Base-by-base conservation (phyloP, 1,140 invertebrate genomes). In the Drosophila tropicalis region DNA sequence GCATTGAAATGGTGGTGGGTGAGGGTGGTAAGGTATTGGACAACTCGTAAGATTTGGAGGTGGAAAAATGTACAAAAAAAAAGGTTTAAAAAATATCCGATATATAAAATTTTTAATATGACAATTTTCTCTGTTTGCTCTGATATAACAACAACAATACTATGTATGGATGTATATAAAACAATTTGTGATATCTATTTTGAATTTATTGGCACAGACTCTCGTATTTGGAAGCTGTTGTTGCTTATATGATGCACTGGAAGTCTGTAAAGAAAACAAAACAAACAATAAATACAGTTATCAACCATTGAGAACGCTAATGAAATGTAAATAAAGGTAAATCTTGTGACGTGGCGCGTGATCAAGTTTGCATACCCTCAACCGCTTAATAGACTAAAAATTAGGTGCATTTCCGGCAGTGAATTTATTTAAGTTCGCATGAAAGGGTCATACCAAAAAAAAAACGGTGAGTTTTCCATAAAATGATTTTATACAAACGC, bases 241-340 rank as follows among this genome's bases (percentile, higher is more conserved):
- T 70, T 47, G 41, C 6, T 47, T 15, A 3, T 71, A 77, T 62
- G 73, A 57, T 77, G 68, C 62, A 67, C 57, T 77, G 75, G 75
- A 77, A 71, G 74, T 77, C 75, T 77, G 75, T 1, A 77, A 77
- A 40, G n/a, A n/a, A 41, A 4, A 41, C 64, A 34, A 22, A 19
- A 39, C 4, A 58, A 13, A 55, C 62, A 57, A 63, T 15, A 58
- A 19, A 34, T 12, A 19, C 56, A 76, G 40, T 60, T 63, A 64
- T 60, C 34, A 76, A 69, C 44, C 15, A 72, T 47, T 57, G 40
- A 39, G 36, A 56, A 10, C 19, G 76, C 73, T 76, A 76, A 76
- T 76, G 66, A 76, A 76, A 76, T 70, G 73, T 61, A 76, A 76
- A 76, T 61, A 76, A 76, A 58, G 44, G 12, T 62, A 41, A 58